These are phyloP conservation scores for Cheirogaleus medius DNA, from an alignment of 2,113 vertebrate species.

Conservation along the genomic window DNA sequence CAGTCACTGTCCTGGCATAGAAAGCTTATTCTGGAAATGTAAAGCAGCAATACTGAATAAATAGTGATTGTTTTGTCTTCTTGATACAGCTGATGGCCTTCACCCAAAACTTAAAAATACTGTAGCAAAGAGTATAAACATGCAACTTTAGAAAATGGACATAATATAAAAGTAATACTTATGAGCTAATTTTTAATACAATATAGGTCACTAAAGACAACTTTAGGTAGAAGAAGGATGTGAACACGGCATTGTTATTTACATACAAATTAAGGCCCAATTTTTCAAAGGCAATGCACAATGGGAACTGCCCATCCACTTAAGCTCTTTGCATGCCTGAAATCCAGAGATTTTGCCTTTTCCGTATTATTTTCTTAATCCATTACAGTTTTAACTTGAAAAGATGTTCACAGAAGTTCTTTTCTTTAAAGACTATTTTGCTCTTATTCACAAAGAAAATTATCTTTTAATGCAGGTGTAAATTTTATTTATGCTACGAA, in stretches of 20 bases:
- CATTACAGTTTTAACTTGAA: conserved; percentile 31
- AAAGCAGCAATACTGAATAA: conserved; percentile 87
- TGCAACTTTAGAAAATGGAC: conserved; percentile 73
- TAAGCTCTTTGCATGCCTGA: background rate
- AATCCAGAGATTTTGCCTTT: background rate
- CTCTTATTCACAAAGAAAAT: conserved; percentile 70
- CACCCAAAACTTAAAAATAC: conserved; percentile 82
- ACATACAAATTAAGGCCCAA: conserved; percentile 85
- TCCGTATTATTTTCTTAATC: background rate
- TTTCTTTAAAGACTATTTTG: conserved; percentile 52
- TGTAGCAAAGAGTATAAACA: conserved; percentile 81
- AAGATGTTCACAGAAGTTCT: conserved; percentile 44
- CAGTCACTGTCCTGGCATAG: conserved; percentile 73
- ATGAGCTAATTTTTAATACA: conserved; percentile 71
- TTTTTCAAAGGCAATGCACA: conserved; percentile 81
- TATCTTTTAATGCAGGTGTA: conserved; percentile 26
- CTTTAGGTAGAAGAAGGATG: conserved; percentile 70
- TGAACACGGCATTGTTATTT: conserved; percentile 75
- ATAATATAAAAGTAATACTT: conserved; percentile 83
- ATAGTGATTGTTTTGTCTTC: conserved; percentile 85
- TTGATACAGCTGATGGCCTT: conserved; percentile 83
- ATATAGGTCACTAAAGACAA: conserved; percentile 72
- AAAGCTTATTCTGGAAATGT: conserved; percentile 81
- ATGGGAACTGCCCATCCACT: conserved; percentile 59
- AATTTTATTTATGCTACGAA: conserved; percentile 38